Evolutionary conservation across 2,113 vertebrate species (phyloP).

Genomic region (Glaucomys volans): DNA sequence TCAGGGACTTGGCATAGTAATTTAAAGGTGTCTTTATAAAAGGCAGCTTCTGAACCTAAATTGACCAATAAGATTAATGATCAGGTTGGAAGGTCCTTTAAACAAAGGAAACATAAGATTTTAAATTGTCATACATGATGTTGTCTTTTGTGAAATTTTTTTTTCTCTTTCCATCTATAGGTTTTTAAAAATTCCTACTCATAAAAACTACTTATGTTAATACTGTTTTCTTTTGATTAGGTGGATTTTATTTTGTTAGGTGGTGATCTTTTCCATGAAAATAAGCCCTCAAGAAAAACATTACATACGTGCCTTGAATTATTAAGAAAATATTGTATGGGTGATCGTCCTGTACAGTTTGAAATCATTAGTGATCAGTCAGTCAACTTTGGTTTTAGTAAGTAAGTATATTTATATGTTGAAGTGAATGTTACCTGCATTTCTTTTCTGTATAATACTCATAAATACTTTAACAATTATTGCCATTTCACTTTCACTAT

Average conservation of each 20-base stretch:
- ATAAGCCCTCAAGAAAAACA: conserved; percentile 97
- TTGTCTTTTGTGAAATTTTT: not conserved
- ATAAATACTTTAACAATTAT: not conserved
- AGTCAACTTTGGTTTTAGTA: conserved; percentile 96
- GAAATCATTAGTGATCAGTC: conserved; percentile 97
- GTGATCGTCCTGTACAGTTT: conserved; percentile 95
- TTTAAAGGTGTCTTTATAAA: not conserved
- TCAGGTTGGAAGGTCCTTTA: not conserved
- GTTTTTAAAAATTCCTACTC: conserved; percentile 1
- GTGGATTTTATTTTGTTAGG: conserved; percentile 98
- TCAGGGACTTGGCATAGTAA: not conserved
- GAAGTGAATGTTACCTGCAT: not conserved
- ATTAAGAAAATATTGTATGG: conserved; percentile 96
- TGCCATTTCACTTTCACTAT: not conserved
- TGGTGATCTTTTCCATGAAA: conserved; percentile 98
- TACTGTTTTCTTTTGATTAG: conserved; percentile 86
- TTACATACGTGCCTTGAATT: conserved; percentile 92
- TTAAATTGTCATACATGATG: not conserved
- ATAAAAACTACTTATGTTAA: conserved; percentile 75
- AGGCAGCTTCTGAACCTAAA: not conserved
- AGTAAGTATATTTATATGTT: conserved; percentile 88
- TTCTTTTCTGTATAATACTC: not conserved
- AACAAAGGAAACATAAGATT: conserved; percentile 41
- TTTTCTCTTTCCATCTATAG: not conserved
- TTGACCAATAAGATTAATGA: conserved; percentile 17